Evolutionary conservation across 2,888 invertebrate species (phyloP).

Genomic region (Meta bourneti): DNA sequence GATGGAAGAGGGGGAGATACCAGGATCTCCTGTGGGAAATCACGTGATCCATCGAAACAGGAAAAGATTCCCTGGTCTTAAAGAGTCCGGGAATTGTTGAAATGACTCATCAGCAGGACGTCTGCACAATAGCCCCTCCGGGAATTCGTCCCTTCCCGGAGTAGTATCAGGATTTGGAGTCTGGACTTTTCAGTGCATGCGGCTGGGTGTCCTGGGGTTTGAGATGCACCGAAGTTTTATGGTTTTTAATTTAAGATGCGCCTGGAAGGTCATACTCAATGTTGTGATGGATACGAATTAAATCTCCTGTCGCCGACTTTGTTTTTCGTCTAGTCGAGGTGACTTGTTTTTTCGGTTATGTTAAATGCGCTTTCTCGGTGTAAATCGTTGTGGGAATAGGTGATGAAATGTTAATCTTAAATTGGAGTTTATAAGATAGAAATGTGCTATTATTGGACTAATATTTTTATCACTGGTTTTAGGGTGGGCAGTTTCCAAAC

Average conservation of each 20-base stretch:
- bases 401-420: no score
- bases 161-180: not conserved
- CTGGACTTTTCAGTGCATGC: not conserved
- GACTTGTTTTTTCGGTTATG: no score
- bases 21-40: slow-evolving; percentile 40
- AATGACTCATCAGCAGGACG: slow-evolving; percentile 56
- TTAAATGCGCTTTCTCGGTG: no score
- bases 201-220: not conserved
- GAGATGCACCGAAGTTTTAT: slow-evolving; percentile 28
- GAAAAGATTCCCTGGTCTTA: slow-evolving; percentile 10
- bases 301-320: not conserved
- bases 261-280: not conserved
- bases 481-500: no score
- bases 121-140: slow-evolving; percentile 16
- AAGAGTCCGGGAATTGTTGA: slow-evolving; percentile 38
- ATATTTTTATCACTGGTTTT: no score
- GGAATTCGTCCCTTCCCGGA: not conserved
- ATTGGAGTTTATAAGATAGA: no score
- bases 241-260: slow-evolving; percentile 34
- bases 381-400: no score
- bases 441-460: no score
- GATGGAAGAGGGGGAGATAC: not conserved
- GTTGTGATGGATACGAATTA: not conserved
- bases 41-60: slow-evolving; percentile 26
- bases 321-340: not conserved